Conservation (phyloP, 2,113 vertebrate genomes). For the Nerophis lumbriciformis region DNA sequence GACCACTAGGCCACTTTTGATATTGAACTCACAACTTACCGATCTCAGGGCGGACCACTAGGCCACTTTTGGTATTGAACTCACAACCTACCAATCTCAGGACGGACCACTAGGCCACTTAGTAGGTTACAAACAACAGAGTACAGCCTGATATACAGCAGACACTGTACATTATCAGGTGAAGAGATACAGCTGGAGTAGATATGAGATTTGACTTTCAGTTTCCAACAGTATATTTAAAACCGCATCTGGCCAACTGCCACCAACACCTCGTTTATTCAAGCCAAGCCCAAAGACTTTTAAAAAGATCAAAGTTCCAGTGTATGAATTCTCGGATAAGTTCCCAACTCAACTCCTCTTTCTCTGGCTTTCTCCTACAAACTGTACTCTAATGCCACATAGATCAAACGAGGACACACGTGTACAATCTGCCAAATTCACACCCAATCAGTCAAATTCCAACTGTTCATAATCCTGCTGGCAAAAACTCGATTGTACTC, state of each 20-base stretch:
- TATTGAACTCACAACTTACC: too few relatives aligned
- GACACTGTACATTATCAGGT: not conserved
- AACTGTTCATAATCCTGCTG: slow-evolving; percentile 19
- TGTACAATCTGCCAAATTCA: slow-evolving; percentile 15
- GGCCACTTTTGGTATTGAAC: too few relatives aligned
- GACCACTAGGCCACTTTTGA: too few relatives aligned
- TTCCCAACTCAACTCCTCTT: slow-evolving; percentile 36
- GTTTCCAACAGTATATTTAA: slow-evolving; percentile 37
- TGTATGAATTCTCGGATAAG: slow-evolving; percentile 58
- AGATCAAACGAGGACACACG: slow-evolving; percentile 33
- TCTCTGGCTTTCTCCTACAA: slow-evolving; percentile 17
- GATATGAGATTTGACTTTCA: slow-evolving; percentile 25
- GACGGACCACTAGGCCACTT: too few relatives aligned
- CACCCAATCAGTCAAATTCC: slow-evolving; percentile 13
- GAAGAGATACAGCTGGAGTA: slow-evolving; percentile 1
- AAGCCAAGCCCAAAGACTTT: slow-evolving; percentile 64
- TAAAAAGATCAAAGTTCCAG: slow-evolving; percentile 71
- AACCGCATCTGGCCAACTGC: slow-evolving; percentile 55
- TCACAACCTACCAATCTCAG: too few relatives aligned
- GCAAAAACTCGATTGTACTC: slow-evolving; percentile 20
- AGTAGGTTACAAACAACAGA: not conserved
- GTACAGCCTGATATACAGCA: not conserved
- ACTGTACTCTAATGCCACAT: slow-evolving; percentile 30
- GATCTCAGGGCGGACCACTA: too few relatives aligned
- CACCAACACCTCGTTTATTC: slow-evolving; percentile 68